Base-by-base conservation (phyloP, 1,140 invertebrate species). In the Diuraphis noxia region DNA sequence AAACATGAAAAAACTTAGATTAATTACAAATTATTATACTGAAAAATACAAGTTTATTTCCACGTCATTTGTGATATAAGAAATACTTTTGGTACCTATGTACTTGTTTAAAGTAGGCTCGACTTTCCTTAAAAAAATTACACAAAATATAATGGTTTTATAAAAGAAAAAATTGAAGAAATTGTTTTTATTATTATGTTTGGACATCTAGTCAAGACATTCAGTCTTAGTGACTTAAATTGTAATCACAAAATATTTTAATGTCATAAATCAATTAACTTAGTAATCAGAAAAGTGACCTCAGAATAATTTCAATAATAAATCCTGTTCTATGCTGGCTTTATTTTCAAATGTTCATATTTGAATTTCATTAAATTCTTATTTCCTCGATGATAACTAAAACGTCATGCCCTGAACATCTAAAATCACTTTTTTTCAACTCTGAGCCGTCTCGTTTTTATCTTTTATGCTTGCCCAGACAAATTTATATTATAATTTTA, bases 401-500 rank as follows among this genome's bases (percentile, higher is more conserved):
- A 89, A 79, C 88, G 63, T 90, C 40, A 79, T 79, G 40, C 40
- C 43, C 40, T 91, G 41, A 82, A 81, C 77, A 49, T 52, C 43
- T 36, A 81, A 82, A 91, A 91, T 91, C 72, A 81, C 77, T 91
- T 82, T 36, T 49, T 81, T 52, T 2, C 40, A 36, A 81, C 77
- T 81, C 30, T 81, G 77, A 81, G 43, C 77, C 63, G 43, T 81
- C 89, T 91, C 89, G 40, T 77, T 91, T 91, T 81, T 82, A 79
- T 91, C 43, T 81, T 81, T 79, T 91, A 82, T 91, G 77, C 77
- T 81, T 91, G 82, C 43, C 89, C 89, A 91, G 89, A 91, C 89
- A 91, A 91, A 91, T 91, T 82, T 91, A 81, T 91, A 91, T 91
- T 91, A 91, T 91, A 91, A 91, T 91, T 91, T 91, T 91, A 91